These are phyloP conservation scores for Struthidea cinerea DNA, from an alignment of 2,113 vertebrate genomes.

Conservation along the genomic window DNA sequence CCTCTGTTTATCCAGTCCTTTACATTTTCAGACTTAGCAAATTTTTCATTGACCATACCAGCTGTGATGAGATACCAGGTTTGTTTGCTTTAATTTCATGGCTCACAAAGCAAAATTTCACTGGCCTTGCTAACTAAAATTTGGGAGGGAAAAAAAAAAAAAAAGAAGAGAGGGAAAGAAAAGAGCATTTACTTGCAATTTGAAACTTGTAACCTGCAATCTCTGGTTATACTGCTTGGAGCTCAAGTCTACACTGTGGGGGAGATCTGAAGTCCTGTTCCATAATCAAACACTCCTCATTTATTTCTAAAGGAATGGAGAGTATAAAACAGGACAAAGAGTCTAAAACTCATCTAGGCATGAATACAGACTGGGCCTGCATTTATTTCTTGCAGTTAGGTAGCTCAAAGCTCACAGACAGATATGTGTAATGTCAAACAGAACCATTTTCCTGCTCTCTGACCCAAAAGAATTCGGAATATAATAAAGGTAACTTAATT, in stretches of 20 bases:
- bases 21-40: background rate
- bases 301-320: background rate
- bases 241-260: background rate
- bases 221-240: background rate
- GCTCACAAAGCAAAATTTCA: background rate
- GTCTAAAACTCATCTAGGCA: background rate
- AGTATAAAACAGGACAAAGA: background rate
- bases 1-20: background rate
- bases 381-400: background rate
- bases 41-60: background rate
- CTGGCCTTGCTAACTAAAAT: background rate
- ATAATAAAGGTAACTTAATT: background rate
- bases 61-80: background rate
- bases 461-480: background rate
- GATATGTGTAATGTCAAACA: background rate
- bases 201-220: background rate
- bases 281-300: background rate
- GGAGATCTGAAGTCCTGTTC: background rate
- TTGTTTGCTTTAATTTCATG: background rate
- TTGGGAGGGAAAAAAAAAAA: fast-evolving
- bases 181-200: background rate
- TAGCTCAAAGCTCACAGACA: background rate
- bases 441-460: background rate
- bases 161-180: background rate
- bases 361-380: background rate